Evolutionary conservation across 2,888 invertebrate genomes (phyloP).

Genomic region (Cheilosia vernalis): DNA sequence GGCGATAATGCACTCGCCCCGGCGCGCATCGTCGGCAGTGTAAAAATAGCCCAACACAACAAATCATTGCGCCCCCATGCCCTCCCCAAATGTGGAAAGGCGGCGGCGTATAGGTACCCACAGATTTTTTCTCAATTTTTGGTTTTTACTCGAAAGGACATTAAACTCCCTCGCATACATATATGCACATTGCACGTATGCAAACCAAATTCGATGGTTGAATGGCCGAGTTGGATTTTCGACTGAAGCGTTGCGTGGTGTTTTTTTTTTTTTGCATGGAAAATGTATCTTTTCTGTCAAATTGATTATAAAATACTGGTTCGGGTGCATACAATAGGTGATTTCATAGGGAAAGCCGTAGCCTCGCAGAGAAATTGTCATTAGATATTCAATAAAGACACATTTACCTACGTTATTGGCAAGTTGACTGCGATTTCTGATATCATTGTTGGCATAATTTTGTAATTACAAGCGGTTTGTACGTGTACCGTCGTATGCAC

Average conservation of each 20-base stretch:
- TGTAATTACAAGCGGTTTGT: conserved; percentile 42
- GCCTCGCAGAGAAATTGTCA: conserved; percentile 23
- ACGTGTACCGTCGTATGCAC: conserved; percentile 8
- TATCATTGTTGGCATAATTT: conserved; percentile 47
- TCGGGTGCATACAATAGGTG: conserved; percentile 17
- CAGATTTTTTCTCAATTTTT: conserved; percentile 36
- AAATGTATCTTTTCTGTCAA: conserved; percentile 54
- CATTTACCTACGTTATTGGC: not conserved
- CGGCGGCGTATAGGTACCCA: conserved; percentile 7
- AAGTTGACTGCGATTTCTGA: conserved; percentile 35
- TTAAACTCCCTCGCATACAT: conserved; percentile 64
- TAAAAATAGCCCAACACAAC: conserved; percentile 69
- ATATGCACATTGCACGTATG: not conserved
- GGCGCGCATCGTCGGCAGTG: conserved; percentile 49
- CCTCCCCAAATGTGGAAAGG: not conserved
- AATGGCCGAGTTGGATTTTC: conserved; percentile 65
- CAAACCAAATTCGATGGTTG: conserved; percentile 48
- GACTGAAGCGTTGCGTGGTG: not conserved
- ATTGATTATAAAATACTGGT: conserved; percentile 57
- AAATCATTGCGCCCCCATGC: conserved; percentile 30
- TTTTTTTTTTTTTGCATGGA: conserved; percentile 23
- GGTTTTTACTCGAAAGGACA: conserved; percentile 63
- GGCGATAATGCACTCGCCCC: conserved; percentile 59
- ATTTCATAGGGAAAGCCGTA: conserved; percentile 54
- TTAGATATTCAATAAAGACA: conserved; percentile 36